Evolutionary conservation across 1,140 invertebrate genomes (phyloP).

Genomic region (Aphaenogaster floridana): DNA sequence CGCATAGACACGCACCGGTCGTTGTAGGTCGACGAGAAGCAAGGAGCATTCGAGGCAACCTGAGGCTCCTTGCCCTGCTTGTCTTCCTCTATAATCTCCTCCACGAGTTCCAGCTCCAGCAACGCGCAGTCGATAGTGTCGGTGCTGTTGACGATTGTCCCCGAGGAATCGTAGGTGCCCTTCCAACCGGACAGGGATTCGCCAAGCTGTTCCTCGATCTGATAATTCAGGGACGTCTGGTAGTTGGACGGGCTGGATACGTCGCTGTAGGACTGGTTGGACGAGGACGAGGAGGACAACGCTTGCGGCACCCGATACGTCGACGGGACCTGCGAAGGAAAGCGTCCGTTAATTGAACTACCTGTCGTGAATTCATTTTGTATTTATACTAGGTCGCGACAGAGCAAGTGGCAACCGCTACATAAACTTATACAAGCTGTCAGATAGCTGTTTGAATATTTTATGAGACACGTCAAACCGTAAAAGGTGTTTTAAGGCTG

Average conservation of each 20-base stretch:
- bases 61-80: not conserved
- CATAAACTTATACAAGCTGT: slow-evolving; percentile 26
- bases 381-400: not conserved
- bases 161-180: slow-evolving; percentile 66
- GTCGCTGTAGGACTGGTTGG: slow-evolving; percentile 77
- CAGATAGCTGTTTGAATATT: not conserved
- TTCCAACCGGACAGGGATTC: slow-evolving; percentile 66
- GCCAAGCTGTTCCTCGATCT: slow-evolving; percentile 69
- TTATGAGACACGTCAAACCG: not conserved
- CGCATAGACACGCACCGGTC: not conserved
- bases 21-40: not conserved
- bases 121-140: slow-evolving; percentile 73
- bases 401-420: not conserved
- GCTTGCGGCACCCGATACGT: slow-evolving; percentile 57
- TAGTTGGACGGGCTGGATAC: slow-evolving; percentile 76
- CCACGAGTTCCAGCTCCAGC: slow-evolving; percentile 74
- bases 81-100: slow-evolving; percentile 69
- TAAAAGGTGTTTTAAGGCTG: slow-evolving; percentile 15
- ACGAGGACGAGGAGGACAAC: slow-evolving; percentile 76
- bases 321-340: slow-evolving; percentile 14
- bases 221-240: slow-evolving; percentile 60
- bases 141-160: slow-evolving; percentile 65
- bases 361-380: slow-evolving; percentile 8
- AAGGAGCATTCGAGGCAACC: not conserved
- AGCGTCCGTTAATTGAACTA: not conserved